Percentiles rank a stretch among this genome's conserved stretches.
These are phyloP conservation scores for Leontopithecus rosalia DNA, from an alignment of 2,797 vertebrate species.

Conservation along the genomic window DNA sequence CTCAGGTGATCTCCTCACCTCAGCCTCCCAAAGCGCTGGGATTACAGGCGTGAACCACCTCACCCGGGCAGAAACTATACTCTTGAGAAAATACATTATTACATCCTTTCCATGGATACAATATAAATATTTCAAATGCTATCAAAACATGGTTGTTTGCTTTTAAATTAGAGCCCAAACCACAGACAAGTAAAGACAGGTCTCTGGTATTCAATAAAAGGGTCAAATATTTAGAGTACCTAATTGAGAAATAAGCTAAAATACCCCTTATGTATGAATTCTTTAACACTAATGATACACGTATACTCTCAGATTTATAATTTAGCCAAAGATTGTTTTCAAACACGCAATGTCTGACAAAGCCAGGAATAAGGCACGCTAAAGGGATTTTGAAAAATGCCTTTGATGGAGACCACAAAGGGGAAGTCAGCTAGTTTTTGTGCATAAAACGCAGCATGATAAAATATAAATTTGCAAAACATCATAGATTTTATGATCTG, in stretches of 20 bases:
- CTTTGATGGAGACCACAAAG: conserved; percentile 59
- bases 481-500: conserved; percentile 76
- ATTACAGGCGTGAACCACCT: neutral
- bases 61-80: conserved; percentile 60
- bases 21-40: neutral
- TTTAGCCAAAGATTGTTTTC: conserved; percentile 46
- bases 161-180: conserved; percentile 63
- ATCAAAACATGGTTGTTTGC: conserved; percentile 35
- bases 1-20: neutral
- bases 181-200: conserved; percentile 53
- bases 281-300: neutral
- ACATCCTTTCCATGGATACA: conserved; percentile 47
- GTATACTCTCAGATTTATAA: neutral
- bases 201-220: neutral
- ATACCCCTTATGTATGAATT: neutral
- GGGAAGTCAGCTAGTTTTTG: conserved; percentile 45
- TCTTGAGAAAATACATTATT: conserved; percentile 55
- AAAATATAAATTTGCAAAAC: conserved; percentile 79
- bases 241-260: neutral
- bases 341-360: conserved; percentile 45
- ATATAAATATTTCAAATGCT: neutral
- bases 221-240: neutral
- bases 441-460: conserved; percentile 68
- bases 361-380: conserved; percentile 47
- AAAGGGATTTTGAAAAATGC: conserved; percentile 70